Base-by-base conservation (phyloP, 2,113 vertebrate genomes). In the Cnemophilus loriae region DNA sequence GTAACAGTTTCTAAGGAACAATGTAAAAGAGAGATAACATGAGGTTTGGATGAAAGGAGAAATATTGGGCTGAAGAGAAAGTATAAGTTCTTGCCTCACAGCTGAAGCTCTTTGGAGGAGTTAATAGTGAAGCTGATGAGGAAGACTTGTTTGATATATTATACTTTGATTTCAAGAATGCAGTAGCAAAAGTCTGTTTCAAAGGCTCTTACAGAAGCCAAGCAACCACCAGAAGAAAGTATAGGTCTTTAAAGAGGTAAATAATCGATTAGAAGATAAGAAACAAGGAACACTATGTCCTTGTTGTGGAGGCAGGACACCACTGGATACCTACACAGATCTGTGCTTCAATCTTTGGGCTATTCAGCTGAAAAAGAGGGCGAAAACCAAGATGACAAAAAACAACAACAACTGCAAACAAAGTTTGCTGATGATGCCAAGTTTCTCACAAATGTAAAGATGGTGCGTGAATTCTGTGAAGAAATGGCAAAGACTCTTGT, bases 221-320 rank as follows among this genome's bases (percentile, higher is more conserved):
- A 84, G 42, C 16, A 84, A 75, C 4, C 19, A 78, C 3, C 0
- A 4, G 67, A 83, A 90, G 52, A 86, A 95, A 70, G 27, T 8
- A 19, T 15, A 86, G 44, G 39, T 70, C 86, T 80, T 95, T 83
- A 89, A 89, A 90, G 24, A 56, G 35, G 60, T 90, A 87, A 93
- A 90, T 81, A 93, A 94, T 90, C 92, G 35, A 92, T 86, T 90
- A 89, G 84, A 74, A 81, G 42, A 44, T 18, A 81, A 52, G 56
- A 90, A 92, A 82, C 7, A 76, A 59, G 86, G 88, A 86, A 74
- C 55, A 32, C 19, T 23, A 1, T 55, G 68, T 68, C 91, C 83
- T 95, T 78, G 5, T 44, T 57, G 17, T 0, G 0, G 24, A 89
- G 24, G 42, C 20, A 75, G 52, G 55, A 55, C n/a, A 70, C 3